Percentiles rank a stretch among this genome's conserved stretches.
phyloP scores from a whole-genome alignment of 2,113 vertebrate species.

The Capreolus pygargus region DNA sequence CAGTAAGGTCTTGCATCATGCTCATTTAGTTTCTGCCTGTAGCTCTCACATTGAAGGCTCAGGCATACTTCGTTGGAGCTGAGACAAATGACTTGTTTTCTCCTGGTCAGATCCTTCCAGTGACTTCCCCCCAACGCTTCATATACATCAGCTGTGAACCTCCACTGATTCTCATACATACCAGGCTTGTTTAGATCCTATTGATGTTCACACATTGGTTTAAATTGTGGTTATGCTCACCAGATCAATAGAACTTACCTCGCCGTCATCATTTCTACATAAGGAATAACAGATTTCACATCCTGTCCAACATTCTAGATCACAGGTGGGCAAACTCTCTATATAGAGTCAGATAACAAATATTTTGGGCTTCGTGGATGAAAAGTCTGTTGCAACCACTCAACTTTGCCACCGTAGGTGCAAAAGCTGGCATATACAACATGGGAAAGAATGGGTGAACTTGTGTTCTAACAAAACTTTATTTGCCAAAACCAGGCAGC shows the following conservation, averaged over 20 bases:
- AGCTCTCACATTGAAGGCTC: background rate
- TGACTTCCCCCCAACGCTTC: background rate
- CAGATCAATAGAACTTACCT: background rate
- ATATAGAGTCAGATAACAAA: background rate
- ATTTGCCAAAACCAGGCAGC: constrained; percentile 13
- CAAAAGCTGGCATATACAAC: background rate
- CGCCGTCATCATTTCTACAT: background rate
- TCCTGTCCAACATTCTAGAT: background rate
- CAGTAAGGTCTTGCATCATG: background rate
- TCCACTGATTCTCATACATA: background rate
- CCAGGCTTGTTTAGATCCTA: background rate
- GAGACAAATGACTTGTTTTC: background rate
- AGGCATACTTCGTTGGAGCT: background rate
- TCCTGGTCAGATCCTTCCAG: background rate
- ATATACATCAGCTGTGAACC: background rate
- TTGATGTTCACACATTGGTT: background rate
- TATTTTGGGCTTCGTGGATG: background rate
- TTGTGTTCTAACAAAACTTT: constrained; percentile 31
- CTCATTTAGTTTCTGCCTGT: background rate
- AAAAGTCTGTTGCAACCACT: background rate
- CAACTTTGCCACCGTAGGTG: background rate
- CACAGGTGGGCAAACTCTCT: background rate
- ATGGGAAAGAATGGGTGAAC: background rate
- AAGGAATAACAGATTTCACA: background rate
- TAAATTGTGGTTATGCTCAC: background rate